These are phyloP conservation scores for Sisyra nigra DNA, from an alignment of 2,888 invertebrate species.

Conservation along the genomic window DNA sequence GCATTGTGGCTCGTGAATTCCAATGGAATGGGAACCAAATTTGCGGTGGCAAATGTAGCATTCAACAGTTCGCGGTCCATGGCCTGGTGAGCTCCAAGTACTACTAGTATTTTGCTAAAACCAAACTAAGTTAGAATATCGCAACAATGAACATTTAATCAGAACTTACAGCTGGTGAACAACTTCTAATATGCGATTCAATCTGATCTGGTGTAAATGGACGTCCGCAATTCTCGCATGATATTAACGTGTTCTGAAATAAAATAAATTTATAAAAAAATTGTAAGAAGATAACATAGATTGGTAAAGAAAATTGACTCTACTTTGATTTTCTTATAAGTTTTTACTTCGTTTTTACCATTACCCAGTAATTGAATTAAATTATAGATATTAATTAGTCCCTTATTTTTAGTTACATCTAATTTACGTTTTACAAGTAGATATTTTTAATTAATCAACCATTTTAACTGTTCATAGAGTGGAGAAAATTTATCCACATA, in stretches of 20 bases:
- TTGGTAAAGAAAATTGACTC: too few relatives aligned
- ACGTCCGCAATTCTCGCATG: conserved; percentile 47
- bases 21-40: conserved; percentile 44
- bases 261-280: conserved; percentile 4
- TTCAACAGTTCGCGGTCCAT: conserved; percentile 22
- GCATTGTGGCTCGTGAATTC: conserved; percentile 52
- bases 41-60: conserved; percentile 50
- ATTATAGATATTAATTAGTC: too few relatives aligned
- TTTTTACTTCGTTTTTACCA: too few relatives aligned
- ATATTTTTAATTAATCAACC: too few relatives aligned
- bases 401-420: too few relatives aligned
- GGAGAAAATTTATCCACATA: too few relatives aligned
- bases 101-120: conserved; percentile 5
- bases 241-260: conserved; percentile 33
- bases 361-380: too few relatives aligned
- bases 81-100: conserved; percentile 8
- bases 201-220: conserved; percentile 53
- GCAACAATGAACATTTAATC: not conserved
- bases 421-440: too few relatives aligned
- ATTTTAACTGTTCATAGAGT: too few relatives aligned
- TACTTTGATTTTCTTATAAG: too few relatives aligned
- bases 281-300: too few relatives aligned
- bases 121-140: not conserved
- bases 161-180: conserved; percentile 18
- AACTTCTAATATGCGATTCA: conserved; percentile 37